Evolutionary conservation across 1,140 invertebrate species (phyloP).

Genomic region (Cotesia glomerata): DNA sequence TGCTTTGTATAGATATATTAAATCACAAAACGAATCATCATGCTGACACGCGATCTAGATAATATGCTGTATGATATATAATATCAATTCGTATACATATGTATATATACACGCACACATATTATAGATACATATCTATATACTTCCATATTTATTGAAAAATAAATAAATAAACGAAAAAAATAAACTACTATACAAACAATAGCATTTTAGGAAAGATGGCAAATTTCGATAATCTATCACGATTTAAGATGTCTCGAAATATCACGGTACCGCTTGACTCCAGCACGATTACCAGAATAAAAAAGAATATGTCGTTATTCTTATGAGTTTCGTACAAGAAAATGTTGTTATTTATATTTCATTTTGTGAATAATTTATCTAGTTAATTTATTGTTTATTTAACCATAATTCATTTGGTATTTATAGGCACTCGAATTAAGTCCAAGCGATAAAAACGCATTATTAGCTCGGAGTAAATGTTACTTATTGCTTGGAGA

Average conservation of each 20-base stretch:
- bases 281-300: conserved; percentile 35
- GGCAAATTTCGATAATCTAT: conserved; percentile 39
- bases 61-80: neutral
- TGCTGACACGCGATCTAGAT: conserved; percentile 13
- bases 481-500: conserved; percentile 89
- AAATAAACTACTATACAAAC: neutral
- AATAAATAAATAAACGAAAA: neutral
- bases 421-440: conserved; percentile 82
- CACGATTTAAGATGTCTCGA: conserved; percentile 40
- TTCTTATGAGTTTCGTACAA: conserved; percentile 30
- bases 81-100: neutral
- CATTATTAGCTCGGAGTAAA: conserved; percentile 85
- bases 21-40: conserved; percentile 1
- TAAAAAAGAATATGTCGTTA: conserved; percentile 16
- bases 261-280: conserved; percentile 38
- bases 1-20: neutral
- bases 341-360: neutral
- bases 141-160: neutral
- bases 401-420: conserved; percentile 23
- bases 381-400: conserved; percentile 5
- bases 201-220: conserved; percentile 22
- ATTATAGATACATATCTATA: neutral
- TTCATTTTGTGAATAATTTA: neutral
- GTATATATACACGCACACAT: too few species aligned
- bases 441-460: conserved; percentile 82